Percentiles rank a stretch among this genome's conserved stretches.
These are phyloP conservation scores for Pollenia angustigena DNA, from an alignment of 2,888 invertebrate genomes.

Conservation along the genomic window DNA sequence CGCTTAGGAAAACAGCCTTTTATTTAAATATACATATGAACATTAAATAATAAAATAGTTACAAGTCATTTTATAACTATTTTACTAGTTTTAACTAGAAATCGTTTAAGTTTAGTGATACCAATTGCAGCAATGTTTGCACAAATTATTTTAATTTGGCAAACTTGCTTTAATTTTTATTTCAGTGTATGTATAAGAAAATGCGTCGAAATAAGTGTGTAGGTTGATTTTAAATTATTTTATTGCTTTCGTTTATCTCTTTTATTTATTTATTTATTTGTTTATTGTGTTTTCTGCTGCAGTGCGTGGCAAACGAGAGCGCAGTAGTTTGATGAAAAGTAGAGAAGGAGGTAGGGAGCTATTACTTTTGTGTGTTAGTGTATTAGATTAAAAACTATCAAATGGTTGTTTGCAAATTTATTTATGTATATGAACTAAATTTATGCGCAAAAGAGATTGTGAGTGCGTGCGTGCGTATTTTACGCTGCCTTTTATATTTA, in stretches of 20 bases:
- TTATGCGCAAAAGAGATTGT: background rate
- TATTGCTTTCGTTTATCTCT: constrained; percentile 7
- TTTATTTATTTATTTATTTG: background rate
- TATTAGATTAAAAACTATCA: constrained; percentile 48
- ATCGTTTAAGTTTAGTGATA: too few species aligned
- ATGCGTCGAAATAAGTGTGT: constrained; percentile 27
- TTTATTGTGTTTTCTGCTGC: constrained; percentile 2
- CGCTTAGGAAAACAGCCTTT: too few species aligned
- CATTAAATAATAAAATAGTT: too few species aligned
- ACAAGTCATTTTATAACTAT: too few species aligned
- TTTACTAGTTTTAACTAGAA: too few species aligned
- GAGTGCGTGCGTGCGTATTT: background rate
- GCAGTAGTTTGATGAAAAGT: background rate
- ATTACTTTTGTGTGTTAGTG: constrained; percentile 21
- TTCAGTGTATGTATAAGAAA: constrained; percentile 1
- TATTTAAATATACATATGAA: too few species aligned
- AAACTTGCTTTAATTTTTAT: background rate
- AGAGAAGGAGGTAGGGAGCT: too few species aligned
- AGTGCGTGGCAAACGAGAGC: background rate
- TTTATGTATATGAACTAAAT: constrained; percentile 8
- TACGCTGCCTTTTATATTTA: background rate
- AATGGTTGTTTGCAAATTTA: constrained; percentile 29
- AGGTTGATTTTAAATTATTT: constrained; percentile 7
- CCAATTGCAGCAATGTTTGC: too few species aligned
- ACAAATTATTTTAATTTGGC: too few species aligned